These are phyloP conservation scores for Hafferia zeledoni DNA, from an alignment of 2,797 vertebrate genomes.

Conservation along the genomic window DNA sequence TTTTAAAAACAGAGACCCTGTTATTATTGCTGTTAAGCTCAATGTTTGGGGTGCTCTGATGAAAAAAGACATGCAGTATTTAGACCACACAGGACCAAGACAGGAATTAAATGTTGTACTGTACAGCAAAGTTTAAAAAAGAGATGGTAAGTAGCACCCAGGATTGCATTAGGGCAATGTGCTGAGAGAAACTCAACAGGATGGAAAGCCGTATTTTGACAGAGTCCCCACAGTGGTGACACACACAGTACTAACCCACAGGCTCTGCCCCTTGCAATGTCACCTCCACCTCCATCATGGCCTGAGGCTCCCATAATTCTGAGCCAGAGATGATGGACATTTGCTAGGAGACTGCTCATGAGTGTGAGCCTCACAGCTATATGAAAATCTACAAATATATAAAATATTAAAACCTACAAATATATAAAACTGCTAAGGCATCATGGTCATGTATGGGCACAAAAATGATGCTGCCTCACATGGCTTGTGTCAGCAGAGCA, in stretches of 20 bases:
- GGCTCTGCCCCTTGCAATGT: background rate
- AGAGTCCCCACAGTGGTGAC: background rate
- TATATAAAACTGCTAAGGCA: too few relatives aligned
- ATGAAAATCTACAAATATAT: too few relatives aligned
- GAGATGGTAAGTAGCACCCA: background rate
- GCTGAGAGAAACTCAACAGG: background rate
- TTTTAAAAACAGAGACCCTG: background rate
- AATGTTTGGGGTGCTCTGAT: accelerated
- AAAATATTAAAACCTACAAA: too few relatives aligned
- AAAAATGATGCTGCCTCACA: background rate
- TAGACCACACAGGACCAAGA: background rate
- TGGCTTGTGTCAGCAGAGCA: background rate
- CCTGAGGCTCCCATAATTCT: background rate
- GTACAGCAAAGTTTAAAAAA: background rate
- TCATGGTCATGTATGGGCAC: background rate
- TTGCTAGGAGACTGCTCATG: background rate
- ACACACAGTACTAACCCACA: accelerated
- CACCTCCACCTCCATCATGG: background rate
- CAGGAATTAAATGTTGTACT: background rate
- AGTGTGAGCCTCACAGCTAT: background rate
- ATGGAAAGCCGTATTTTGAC: background rate
- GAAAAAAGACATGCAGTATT: background rate
- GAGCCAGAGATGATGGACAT: background rate
- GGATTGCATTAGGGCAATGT: accelerated
- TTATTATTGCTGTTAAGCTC: background rate